Conservation (phyloP, 1,140 invertebrate genomes). For the Diplogasteroides magnus region DNA sequence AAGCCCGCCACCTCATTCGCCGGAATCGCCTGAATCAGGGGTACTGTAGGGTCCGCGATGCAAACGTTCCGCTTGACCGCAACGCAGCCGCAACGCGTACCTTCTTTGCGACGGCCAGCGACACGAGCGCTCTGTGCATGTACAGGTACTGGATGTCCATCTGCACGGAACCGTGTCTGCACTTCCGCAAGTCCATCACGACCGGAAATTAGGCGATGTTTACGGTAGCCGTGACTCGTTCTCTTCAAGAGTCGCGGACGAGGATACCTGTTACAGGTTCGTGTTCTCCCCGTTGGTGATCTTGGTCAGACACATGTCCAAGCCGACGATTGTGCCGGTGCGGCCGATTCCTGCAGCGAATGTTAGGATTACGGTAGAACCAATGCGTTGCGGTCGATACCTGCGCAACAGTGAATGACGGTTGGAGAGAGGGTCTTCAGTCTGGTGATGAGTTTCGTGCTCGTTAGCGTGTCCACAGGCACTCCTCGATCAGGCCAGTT, state of each 20-base stretch:
- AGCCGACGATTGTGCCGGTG: slow-evolving; percentile 41
- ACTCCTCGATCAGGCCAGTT: slow-evolving; percentile 46
- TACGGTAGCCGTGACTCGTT: not conserved
- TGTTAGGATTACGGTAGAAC: not conserved
- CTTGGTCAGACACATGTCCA: slow-evolving; percentile 32
- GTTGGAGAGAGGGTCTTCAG: slow-evolving; percentile 40
- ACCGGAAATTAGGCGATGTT: slow-evolving; percentile 44
- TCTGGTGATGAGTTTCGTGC: slow-evolving; percentile 34
- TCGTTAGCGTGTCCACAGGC: slow-evolving; percentile 29
- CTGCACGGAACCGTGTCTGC: slow-evolving; percentile 38
- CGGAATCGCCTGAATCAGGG: not conserved
- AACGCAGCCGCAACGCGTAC: too few species aligned
- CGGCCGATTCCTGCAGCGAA: slow-evolving; percentile 35
- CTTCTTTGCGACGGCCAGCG: slow-evolving; percentile 40
- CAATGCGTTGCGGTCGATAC: slow-evolving; percentile 13
- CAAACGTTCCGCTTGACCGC: too few species aligned
- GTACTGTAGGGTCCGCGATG: not conserved
- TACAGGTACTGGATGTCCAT: slow-evolving; percentile 46
- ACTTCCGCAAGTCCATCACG: slow-evolving; percentile 30
- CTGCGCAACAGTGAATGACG: slow-evolving; percentile 39
- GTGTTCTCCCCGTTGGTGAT: slow-evolving; percentile 26
- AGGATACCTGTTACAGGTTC: slow-evolving; percentile 13
- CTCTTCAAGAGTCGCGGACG: too few species aligned
- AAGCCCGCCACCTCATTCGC: not conserved
- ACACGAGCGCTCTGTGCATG: slow-evolving; percentile 34